Base-by-base conservation (phyloP, 2,797 vertebrate genomes). In the Paguma larvata region DNA sequence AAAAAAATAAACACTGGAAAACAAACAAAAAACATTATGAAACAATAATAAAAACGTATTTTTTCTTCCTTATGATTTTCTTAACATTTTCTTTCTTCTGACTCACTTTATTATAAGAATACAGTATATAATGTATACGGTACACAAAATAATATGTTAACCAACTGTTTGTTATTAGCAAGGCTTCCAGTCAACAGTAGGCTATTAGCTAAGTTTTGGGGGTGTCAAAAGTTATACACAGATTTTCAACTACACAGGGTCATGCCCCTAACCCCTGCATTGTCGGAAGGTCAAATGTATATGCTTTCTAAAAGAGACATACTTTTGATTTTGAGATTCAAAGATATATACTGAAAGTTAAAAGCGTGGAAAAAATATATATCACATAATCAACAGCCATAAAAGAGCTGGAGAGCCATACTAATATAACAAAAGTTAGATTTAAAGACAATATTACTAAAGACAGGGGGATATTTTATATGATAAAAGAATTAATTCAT, bases 381-480 rank as follows among this genome's bases (percentile, higher is more conserved):
- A 77, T 30, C 15, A 90, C 46, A 14, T 1, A 84, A 83, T 48
- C 46, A 79, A 65, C 44, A 86, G 59, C n/a, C 34, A 88, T 56
- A 38, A 78, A 85, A 95, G n/a, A 93, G 18, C 32, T 90, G 5
- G 23, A 85, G 21, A 85, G 65, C 65, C 72, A 84, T 38, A 90
- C 23, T 80, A 88, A 68, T 14, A 30, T 9, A 59, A 90, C 30
- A 92, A 90, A 91, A 79, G 79, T 21, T 3, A 85, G 25, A 83
- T 11, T 67, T 79, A 63, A 84, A 79, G 65, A 85, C 19, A 95
- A 14, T 93, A 92, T 78, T 85, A 87, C n/a, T 79, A 65, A 14
- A 95, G 5, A 91, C 25, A 91, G 18, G 87, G 32, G 30, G 11
- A 78, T 25, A 93, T 77, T 90, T 92, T 59, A 90, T 44, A 94